A percentile compares a stretch with the other conserved stretches of the same genome.
These are phyloP conservation scores for Drosophila simulans DNA, from an alignment of 1,140 invertebrate species.

Conservation along the genomic window DNA sequence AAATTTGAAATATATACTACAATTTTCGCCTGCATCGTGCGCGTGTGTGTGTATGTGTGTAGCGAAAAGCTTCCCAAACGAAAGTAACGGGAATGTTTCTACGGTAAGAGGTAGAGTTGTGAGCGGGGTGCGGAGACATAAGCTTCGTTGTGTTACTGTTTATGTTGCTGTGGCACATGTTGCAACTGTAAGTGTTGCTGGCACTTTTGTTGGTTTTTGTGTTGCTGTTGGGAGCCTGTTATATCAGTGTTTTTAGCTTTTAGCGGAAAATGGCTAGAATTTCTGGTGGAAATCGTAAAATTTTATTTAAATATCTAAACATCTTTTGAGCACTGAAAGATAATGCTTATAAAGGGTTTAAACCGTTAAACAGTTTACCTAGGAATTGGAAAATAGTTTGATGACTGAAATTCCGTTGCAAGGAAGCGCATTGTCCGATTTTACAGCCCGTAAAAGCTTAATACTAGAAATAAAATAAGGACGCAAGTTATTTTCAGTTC, in stretches of 20 bases:
- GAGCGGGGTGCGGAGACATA: neutral
- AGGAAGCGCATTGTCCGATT: too few relatives aligned
- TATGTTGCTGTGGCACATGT: constrained; percentile 8
- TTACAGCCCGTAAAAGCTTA: too few relatives aligned
- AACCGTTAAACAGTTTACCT: too few relatives aligned
- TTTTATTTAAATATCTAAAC: neutral
- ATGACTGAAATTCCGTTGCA: too few relatives aligned
- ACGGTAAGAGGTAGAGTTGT: neutral
- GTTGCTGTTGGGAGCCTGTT: constrained; percentile 1
- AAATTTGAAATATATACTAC: too few relatives aligned
- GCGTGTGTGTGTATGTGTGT: constrained; percentile 8
- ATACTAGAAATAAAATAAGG: too few relatives aligned
- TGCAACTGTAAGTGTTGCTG: neutral
- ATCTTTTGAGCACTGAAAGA: too few relatives aligned
- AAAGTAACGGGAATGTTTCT: constrained; percentile 15
- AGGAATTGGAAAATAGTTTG: too few relatives aligned
- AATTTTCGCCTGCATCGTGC: neutral
- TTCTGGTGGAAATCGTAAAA: neutral
- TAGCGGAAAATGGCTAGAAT: neutral
- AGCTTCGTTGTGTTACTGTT: constrained; percentile 1
- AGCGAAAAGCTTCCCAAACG: constrained; percentile 58
- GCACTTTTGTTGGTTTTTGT: neutral
- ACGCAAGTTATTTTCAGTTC: too few relatives aligned
- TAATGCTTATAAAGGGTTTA: too few relatives aligned
- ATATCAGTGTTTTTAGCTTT: neutral